These are phyloP conservation scores for Dysdera silvatica DNA, from an alignment of 1,140 invertebrate genomes.

Conservation along the genomic window DNA sequence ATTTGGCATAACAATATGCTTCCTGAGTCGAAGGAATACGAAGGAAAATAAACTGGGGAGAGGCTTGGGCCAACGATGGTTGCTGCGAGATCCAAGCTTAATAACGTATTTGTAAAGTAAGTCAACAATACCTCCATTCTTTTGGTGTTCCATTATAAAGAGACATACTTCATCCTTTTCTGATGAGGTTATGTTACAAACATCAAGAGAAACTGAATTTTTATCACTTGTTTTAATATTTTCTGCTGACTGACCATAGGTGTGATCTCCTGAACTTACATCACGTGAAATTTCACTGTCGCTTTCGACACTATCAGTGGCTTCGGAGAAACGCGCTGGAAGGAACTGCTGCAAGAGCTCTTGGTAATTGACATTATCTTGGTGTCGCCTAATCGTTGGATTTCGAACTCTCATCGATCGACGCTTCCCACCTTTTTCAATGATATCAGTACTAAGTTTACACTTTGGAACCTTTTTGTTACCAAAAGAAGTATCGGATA, in stretches of 20 bases:
- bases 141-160: constrained; percentile 33
- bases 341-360: constrained; percentile 41
- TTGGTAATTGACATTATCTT: constrained; percentile 40
- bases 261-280: constrained; percentile 4
- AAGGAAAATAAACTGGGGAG: constrained; percentile 36
- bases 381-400: constrained; percentile 37
- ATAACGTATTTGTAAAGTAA: constrained; percentile 38
- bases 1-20: constrained; percentile 37
- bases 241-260: constrained; percentile 12
- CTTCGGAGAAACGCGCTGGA: constrained; percentile 41
- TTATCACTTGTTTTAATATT: constrained; percentile 12
- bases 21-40: constrained; percentile 35
- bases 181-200: background rate
- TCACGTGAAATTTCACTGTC: constrained; percentile 21
- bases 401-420: constrained; percentile 33
- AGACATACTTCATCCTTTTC: constrained; percentile 28
- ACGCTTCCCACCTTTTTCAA: background rate
- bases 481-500: background rate
- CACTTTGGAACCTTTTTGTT: background rate
- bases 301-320: constrained; percentile 33
- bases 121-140: constrained; percentile 37
- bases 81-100: constrained; percentile 25
- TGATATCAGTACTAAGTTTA: background rate
- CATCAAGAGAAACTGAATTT: background rate
- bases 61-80: constrained; percentile 32